Evolutionary conservation across 2,888 invertebrate genomes (phyloP).

Genomic region (Drosophila anomalipes): DNA sequence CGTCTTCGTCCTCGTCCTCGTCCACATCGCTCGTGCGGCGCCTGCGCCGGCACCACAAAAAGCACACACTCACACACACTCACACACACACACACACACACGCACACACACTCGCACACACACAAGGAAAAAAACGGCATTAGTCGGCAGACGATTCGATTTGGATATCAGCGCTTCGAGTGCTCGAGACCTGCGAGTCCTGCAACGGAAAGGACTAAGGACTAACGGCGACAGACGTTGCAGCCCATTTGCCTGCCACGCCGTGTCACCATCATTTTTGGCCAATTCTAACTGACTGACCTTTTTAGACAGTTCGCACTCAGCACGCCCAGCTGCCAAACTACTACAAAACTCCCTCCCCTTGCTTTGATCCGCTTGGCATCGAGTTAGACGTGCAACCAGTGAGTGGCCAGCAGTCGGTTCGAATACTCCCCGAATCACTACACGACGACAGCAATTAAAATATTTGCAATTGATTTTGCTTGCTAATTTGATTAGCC

Average conservation of each 20-base stretch:
- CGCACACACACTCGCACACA: neutral
- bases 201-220: neutral
- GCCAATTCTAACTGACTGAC: neutral
- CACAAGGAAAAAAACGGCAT: neutral
- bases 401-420: neutral
- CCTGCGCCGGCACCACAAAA: constrained; percentile 53
- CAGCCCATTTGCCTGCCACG: constrained; percentile 59
- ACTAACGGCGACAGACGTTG: constrained; percentile 29
- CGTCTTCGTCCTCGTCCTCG: neutral
- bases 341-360: neutral
- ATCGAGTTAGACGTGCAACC: neutral
- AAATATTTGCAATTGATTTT: constrained; percentile 53
- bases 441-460: constrained; percentile 31
- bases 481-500: constrained; percentile 48
- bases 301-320: neutral
- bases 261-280: neutral
- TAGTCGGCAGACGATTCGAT: constrained; percentile 24
- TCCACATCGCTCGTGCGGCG: constrained; percentile 34
- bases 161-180: constrained; percentile 34
- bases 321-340: neutral
- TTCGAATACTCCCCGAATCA: neutral
- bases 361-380: neutral
- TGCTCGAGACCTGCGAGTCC: constrained; percentile 7
- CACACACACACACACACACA: no score
- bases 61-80: neutral